Conservation (phyloP, 2,797 vertebrate species). For the Botia kubotai region DNA sequence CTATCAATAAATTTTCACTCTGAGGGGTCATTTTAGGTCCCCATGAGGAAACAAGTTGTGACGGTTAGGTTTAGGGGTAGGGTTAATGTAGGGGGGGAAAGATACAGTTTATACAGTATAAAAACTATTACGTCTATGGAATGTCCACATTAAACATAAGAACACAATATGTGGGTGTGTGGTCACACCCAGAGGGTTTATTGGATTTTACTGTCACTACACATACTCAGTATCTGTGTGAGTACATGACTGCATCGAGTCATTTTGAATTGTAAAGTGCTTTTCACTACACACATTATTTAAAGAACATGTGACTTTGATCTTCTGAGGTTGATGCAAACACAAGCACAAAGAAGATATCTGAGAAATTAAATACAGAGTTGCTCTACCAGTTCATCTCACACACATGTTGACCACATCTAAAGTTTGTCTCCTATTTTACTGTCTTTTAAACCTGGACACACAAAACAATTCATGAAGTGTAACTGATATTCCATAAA, state of each 20-base stretch:
- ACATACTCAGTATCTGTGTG: background rate
- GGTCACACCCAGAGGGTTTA: too few relatives aligned
- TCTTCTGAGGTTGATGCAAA: constrained; percentile 88
- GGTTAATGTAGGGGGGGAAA: too few relatives aligned
- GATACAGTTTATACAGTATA: too few relatives aligned
- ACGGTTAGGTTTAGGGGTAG: too few relatives aligned
- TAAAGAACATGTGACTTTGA: background rate
- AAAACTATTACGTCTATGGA: too few relatives aligned
- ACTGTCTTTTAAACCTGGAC: background rate
- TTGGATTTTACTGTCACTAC: background rate
- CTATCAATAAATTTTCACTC: too few relatives aligned
- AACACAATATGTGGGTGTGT: too few relatives aligned
- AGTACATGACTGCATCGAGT: constrained; percentile 21
- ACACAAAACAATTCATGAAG: too few relatives aligned
- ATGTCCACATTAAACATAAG: too few relatives aligned
- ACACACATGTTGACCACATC: constrained; percentile 60
- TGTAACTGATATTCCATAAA: too few relatives aligned
- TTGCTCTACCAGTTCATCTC: constrained; percentile 52
- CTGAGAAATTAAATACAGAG: background rate
- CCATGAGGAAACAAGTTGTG: too few relatives aligned
- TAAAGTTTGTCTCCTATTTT: background rate
- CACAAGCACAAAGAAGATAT: constrained; percentile 76
- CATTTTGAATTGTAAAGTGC: background rate
- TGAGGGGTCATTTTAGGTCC: too few relatives aligned
- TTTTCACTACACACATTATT: background rate